phyloP scores from a whole-genome alignment of 1,140 invertebrate genomes.

The Pinna nobilis region DNA sequence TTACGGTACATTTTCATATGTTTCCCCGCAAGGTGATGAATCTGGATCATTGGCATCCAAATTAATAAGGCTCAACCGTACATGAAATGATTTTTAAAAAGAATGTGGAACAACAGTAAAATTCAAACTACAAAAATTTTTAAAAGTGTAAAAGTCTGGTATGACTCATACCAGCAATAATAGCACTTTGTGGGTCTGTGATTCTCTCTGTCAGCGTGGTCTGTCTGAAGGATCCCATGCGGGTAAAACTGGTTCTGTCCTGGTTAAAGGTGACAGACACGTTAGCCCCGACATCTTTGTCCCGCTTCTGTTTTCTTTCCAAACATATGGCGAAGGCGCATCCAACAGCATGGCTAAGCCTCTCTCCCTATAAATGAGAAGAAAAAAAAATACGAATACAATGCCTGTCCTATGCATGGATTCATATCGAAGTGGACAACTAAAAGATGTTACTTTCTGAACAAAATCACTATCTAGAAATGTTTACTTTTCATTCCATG shows the following conservation, averaged over 20 bases:
- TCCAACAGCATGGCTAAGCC: slow-evolving; percentile 98
- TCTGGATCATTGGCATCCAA: no score
- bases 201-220: slow-evolving; percentile 87
- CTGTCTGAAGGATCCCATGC: slow-evolving; percentile 91
- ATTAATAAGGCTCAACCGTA: no score
- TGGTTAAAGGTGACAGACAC: slow-evolving; percentile 95
- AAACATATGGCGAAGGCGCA: slow-evolving; percentile 99
- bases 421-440: background rate
- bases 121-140: background rate
- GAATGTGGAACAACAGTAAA: background rate
- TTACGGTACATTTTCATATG: no score
- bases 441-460: background rate
- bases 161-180: slow-evolving; percentile 70
- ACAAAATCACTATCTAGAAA: background rate
- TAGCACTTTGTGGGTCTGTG: slow-evolving; percentile 78
- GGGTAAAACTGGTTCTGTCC: slow-evolving; percentile 94
- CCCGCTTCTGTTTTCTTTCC: slow-evolving; percentile 97
- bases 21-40: no score
- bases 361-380: slow-evolving; percentile 84
- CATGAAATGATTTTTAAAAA: no score
- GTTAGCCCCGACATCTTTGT: slow-evolving; percentile 85
- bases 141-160: no score
- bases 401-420: background rate
- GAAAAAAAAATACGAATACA: background rate
- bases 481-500: background rate